These are phyloP conservation scores for Acanthaster planci DNA, from an alignment of 35 echinoderm and acorn worm genomes.

Conservation along the genomic window DNA sequence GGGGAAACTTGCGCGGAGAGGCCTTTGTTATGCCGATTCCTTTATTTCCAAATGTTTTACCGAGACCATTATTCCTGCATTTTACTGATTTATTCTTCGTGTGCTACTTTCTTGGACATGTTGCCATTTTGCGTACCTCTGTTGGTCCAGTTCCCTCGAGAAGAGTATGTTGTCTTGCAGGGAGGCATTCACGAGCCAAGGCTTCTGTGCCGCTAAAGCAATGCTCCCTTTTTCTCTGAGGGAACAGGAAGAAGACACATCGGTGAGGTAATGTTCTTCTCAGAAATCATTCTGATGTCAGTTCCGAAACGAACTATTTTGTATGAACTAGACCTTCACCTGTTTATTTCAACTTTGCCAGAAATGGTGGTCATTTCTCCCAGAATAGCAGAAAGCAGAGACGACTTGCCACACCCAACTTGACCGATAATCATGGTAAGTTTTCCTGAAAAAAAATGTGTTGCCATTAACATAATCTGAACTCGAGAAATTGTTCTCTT, in stretches of 20 bases:
- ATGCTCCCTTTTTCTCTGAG: conserved; percentile 35
- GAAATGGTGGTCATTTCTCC: conserved; percentile 91
- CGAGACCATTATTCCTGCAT: no score
- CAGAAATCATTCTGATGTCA: neutral
- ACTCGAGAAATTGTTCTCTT: no score
- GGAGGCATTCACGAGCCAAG: conserved; percentile 82
- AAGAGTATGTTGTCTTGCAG: conserved; percentile 82
- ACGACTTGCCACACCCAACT: conserved; percentile 88
- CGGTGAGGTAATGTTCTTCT: neutral
- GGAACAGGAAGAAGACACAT: neutral
- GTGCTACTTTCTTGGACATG: neutral
- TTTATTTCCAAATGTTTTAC: no score
- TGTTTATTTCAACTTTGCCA: conserved; percentile 64
- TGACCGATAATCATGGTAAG: conserved; percentile 80
- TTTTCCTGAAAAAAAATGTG: conserved; percentile 68
- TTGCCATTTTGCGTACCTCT: conserved; percentile 42
- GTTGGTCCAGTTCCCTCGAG: conserved; percentile 43
- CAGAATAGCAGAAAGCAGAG: conserved; percentile 73
- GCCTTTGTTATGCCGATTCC: no score
- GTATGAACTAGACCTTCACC: conserved; percentile 31
- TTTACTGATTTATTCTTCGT: no score
- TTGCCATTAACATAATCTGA: no score
- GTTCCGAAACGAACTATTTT: neutral
- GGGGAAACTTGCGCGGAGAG: no score
- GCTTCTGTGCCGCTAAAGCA: conserved; percentile 77